phyloP scores from a whole-genome alignment of 1,140 invertebrate species.

The Aphaenogaster floridana region DNA sequence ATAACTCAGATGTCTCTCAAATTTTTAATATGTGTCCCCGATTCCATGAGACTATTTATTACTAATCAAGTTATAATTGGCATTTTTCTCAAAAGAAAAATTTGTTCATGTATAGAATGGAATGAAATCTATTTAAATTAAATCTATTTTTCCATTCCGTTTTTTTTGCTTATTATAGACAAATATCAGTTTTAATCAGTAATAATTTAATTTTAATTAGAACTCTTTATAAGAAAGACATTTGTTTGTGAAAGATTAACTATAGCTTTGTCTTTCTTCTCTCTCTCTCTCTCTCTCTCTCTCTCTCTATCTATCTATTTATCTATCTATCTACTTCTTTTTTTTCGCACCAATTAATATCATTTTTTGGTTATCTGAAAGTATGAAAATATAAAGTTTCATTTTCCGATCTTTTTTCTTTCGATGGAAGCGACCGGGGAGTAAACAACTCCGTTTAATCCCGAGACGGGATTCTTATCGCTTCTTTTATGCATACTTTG shows the following conservation, averaged over 20 bases:
- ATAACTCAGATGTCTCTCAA: background rate
- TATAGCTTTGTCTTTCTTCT: background rate
- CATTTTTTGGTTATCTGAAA: slow-evolving; percentile 45
- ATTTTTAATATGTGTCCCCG: background rate
- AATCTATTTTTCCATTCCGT: background rate
- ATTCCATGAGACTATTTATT: background rate
- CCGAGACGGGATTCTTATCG: slow-evolving; percentile 45
- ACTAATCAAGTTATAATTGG: slow-evolving; percentile 3
- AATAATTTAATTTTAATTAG: slow-evolving; percentile 2
- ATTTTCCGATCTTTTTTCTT: slow-evolving; percentile 29
- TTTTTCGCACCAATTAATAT: slow-evolving; percentile 24
- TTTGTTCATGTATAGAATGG: background rate
- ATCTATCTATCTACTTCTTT: background rate
- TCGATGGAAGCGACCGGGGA: slow-evolving; percentile 19
- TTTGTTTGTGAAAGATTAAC: background rate
- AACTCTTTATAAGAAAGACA: slow-evolving; percentile 7
- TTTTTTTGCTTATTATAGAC: background rate
- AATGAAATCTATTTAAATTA: background rate
- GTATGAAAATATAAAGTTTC: slow-evolving; percentile 49
- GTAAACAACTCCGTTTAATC: slow-evolving; percentile 57
- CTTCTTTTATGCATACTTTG: slow-evolving; percentile 57
- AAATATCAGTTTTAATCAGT: background rate
- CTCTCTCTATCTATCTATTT: background rate
- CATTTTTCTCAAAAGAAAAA: background rate
- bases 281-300: background rate